Conservation (phyloP, 1,140 invertebrate species). For the Drosophila ohnishii region DNA sequence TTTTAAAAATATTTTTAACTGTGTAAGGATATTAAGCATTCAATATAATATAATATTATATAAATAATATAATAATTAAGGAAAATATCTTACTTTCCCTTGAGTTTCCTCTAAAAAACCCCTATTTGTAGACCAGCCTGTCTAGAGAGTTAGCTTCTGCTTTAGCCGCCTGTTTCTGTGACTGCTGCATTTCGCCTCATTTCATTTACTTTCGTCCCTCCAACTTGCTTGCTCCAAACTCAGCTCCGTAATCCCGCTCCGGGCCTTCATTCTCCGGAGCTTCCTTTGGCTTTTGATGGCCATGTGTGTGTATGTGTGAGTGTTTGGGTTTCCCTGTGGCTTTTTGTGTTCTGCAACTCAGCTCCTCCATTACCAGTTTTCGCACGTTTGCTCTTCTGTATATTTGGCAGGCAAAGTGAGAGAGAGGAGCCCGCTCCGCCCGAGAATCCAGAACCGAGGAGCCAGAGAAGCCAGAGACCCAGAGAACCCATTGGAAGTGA, state of each 20-base stretch:
- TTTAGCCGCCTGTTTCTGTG: slow-evolving; percentile 27
- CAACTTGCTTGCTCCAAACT: neutral
- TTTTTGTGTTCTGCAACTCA: slow-evolving; percentile 32
- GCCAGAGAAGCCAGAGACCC: slow-evolving; percentile 3
- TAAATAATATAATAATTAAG: too few relatives aligned
- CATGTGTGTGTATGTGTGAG: slow-evolving; percentile 8
- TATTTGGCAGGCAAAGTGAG: slow-evolving; percentile 70
- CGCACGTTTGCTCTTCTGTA: slow-evolving; percentile 46
- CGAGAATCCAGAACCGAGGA: slow-evolving; percentile 7
- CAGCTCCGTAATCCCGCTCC: neutral
- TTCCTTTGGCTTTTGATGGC: slow-evolving; percentile 21
- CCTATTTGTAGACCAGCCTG: neutral
- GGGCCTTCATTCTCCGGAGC: slow-evolving; percentile 19
- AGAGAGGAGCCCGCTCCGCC: slow-evolving; percentile 27
- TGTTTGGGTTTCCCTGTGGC: slow-evolving; percentile 43
- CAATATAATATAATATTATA: too few relatives aligned
- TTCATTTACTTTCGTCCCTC: slow-evolving; percentile 51
- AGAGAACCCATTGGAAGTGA: slow-evolving; percentile 9
- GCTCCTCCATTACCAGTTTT: slow-evolving; percentile 74
- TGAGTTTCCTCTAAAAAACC: neutral
- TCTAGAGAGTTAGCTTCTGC: slow-evolving; percentile 17
- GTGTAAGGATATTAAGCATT: neutral
- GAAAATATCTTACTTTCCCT: neutral
- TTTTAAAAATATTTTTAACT: neutral
- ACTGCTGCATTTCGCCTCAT: slow-evolving; percentile 70